Base-by-base conservation (phyloP, 1,140 invertebrate species). In the Meteorus sp. region DNA sequence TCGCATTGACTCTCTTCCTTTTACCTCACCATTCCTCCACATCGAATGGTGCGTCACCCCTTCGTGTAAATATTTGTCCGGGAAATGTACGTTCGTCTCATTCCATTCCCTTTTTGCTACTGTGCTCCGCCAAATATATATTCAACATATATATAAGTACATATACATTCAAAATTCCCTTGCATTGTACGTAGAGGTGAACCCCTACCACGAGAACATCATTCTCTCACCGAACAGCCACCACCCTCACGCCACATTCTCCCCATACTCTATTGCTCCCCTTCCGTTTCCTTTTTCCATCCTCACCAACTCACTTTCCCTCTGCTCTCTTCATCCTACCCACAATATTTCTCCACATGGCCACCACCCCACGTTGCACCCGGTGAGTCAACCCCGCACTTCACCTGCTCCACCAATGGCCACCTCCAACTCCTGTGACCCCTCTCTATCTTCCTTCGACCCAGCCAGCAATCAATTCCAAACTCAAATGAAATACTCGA, bases 61-160 rank as follows among this genome's bases (percentile, higher is more conserved):
- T 65, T 60, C 60, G 55, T 61, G 68, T 69, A 70, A 70, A 70
- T 69, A 69, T 70, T 70, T 70, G 65, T 69, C 69, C 68, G 67
- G 64, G 60, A 70, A 68, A 70, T 70, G 68, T 70, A 70, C 66
- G 64, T 68, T 68, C 64, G 59, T 70, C 61, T 64, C 64, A 56
- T 63, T 59, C 52, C 37, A 63, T 60, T 62, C 44, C 48, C 19
- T 62, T 59, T n/a, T n/a, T n/a, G n/a, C 44, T 39, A n/a, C 31
- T 47, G 53, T 55, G 57, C 56, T 63, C 39, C 52, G 9, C 37
- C 17, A 31, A 52, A 62, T 35, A 20, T 19, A 33, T 58, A 22
- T 54, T n/a, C n/a, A n/a, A n/a, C n/a, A n/a, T n/a, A n/a, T n/a
- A n/a, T n/a, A n/a, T n/a, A n/a, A n/a, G n/a, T n/a, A n/a, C n/a